These are phyloP conservation scores for Lasioglossum figueresi DNA, from an alignment of 2,888 invertebrate species.

Conservation along the genomic window DNA sequence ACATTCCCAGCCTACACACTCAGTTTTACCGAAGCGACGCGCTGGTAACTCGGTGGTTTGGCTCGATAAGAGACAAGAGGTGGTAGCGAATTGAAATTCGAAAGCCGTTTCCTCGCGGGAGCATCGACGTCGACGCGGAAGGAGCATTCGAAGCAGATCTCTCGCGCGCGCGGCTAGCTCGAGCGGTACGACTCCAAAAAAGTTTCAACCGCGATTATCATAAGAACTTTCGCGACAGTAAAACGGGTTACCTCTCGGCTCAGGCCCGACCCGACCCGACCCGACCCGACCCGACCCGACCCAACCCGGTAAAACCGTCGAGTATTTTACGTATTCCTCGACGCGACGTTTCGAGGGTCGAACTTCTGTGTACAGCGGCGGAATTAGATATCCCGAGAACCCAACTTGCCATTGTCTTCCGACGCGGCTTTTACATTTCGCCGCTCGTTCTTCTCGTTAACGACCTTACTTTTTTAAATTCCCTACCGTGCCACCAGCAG, in stretches of 20 bases:
- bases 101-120: slow-evolving; percentile 29
- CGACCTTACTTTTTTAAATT: slow-evolving; percentile 33
- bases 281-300: slow-evolving; percentile 3
- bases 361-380: slow-evolving; percentile 42
- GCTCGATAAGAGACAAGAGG: not conserved
- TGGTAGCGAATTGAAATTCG: slow-evolving; percentile 61
- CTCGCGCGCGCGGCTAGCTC: slow-evolving; percentile 22
- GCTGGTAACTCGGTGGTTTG: not conserved
- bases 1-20: not conserved
- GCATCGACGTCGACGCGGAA: slow-evolving; percentile 27
- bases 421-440: slow-evolving; percentile 22
- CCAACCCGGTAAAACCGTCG: slow-evolving; percentile 18
- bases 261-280: not conserved
- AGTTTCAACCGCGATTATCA: slow-evolving; percentile 65
- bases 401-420: slow-evolving; percentile 20
- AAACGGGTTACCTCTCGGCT: slow-evolving; percentile 28
- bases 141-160: slow-evolving; percentile 54
- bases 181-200: slow-evolving; percentile 36
- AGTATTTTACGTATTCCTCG: slow-evolving; percentile 64
- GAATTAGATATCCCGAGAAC: slow-evolving; percentile 30
- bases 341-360: slow-evolving; percentile 31
- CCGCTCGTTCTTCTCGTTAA: slow-evolving; percentile 24
- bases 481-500: not conserved
- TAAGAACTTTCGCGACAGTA: slow-evolving; percentile 58
- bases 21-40: too few species aligned